Conservation (phyloP, 2,797 vertebrate genomes). For the Falco cherrug region DNA sequence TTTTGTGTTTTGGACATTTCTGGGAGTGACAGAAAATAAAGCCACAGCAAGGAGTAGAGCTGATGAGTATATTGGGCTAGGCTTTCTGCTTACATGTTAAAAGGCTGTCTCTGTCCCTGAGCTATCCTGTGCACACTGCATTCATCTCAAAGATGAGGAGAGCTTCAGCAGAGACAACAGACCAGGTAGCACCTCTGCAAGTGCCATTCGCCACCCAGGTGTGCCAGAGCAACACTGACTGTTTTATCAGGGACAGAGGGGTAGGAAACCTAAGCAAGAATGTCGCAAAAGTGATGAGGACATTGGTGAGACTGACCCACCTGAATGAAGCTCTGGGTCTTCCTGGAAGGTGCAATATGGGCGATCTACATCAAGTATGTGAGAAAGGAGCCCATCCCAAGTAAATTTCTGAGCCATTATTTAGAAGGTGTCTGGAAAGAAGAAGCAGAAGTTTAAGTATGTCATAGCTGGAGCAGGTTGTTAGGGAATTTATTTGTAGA, state of each 20-base stretch:
- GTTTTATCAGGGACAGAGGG: background rate
- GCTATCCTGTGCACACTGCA: background rate
- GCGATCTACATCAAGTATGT: background rate
- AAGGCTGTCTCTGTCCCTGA: background rate
- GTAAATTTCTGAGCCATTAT: background rate
- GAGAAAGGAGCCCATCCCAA: background rate
- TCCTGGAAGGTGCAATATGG: background rate
- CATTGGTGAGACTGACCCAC: background rate
- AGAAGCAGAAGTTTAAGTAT: background rate
- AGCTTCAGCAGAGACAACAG: background rate
- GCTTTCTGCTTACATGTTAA: background rate
- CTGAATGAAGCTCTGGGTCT: background rate
- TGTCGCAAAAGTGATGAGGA: background rate
- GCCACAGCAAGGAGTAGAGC: background rate
- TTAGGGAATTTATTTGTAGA: background rate
- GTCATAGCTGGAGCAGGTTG: rapidly evolving
- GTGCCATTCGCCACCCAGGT: background rate
- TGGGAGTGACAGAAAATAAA: background rate
- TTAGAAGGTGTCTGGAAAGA: background rate
- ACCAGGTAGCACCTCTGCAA: background rate
- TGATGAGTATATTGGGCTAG: background rate
- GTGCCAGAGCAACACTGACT: background rate
- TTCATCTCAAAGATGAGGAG: background rate
- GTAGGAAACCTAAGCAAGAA: background rate
- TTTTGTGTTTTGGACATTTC: background rate